phyloP scores from a whole-genome alignment of 1,140 invertebrate species.

The Drosophila lacertosa region DNA sequence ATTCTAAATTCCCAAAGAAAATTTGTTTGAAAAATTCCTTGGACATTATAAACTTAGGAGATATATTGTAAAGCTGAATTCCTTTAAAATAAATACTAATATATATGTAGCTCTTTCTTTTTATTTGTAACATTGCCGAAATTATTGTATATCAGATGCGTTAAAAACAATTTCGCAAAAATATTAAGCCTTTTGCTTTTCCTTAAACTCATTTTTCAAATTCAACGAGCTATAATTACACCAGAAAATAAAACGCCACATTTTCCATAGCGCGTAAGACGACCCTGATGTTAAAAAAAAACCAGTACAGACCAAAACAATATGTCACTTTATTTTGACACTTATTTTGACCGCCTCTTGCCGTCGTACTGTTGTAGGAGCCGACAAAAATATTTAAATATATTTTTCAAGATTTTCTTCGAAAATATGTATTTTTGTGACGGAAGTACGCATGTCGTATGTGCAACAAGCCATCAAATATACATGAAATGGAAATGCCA shows the following conservation, averaged over 20 bases:
- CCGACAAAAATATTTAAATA: constrained; percentile 19
- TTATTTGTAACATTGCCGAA: constrained; percentile 1
- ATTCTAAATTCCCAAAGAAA: constrained; percentile 22
- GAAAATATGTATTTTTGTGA: constrained; percentile 51
- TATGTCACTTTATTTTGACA: constrained; percentile 70
- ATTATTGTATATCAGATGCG: constrained; percentile 8
- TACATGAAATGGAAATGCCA: background rate
- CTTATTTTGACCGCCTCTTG: constrained; percentile 38
- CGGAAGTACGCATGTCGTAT: constrained; percentile 71
- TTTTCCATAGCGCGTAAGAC: constrained; percentile 40
- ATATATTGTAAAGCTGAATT: constrained; percentile 1
- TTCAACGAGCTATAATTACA: constrained; percentile 60
- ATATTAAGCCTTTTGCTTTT: constrained; percentile 21
- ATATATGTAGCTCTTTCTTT: background rate
- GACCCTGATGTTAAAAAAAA: constrained; percentile 67
- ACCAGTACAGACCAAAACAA: constrained; percentile 32
- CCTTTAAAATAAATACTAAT: constrained; percentile 5
- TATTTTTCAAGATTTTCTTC: constrained; percentile 51
- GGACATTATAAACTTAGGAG: background rate
- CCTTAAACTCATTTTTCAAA: constrained; percentile 55
- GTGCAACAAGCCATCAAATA: constrained; percentile 8
- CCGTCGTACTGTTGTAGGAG: constrained; percentile 46
- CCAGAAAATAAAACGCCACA: constrained; percentile 21
- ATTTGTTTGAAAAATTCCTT: background rate
- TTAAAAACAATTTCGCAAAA: background rate